These are phyloP conservation scores for Pantherophis alleghaniensis DNA, from an alignment of 2,797 vertebrate species.

Conservation along the genomic window DNA sequence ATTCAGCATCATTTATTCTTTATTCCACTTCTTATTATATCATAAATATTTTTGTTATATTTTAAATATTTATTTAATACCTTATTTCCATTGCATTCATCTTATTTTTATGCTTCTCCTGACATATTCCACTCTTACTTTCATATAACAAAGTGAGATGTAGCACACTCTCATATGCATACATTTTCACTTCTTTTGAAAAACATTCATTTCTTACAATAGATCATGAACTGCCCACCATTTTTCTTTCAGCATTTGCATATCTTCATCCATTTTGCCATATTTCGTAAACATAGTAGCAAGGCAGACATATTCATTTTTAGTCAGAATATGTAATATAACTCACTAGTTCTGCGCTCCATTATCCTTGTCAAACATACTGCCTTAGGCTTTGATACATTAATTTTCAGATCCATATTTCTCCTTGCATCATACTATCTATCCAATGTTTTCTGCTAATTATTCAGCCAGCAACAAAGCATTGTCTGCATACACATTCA, in stretches of 20 bases:
- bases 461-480: background rate
- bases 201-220: background rate
- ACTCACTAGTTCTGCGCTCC: background rate
- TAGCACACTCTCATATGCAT: background rate
- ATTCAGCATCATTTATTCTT: background rate
- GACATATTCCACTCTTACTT: background rate
- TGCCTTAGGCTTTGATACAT: background rate
- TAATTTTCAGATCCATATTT: background rate
- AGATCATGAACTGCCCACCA: background rate
- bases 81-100: background rate
- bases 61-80: background rate
- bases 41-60: background rate
- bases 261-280: background rate
- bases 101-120: background rate
- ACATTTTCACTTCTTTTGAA: background rate
- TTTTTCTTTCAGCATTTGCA: background rate
- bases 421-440: background rate
- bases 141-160: background rate
- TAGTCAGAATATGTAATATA: background rate
- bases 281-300: background rate
- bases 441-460: background rate
- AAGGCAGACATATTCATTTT: background rate
- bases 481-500: background rate
- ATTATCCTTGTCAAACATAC: background rate
- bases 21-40: background rate